Evolutionary conservation across 2,797 vertebrate genomes (phyloP).

Genomic region (Catamblyrhynchus diadema): DNA sequence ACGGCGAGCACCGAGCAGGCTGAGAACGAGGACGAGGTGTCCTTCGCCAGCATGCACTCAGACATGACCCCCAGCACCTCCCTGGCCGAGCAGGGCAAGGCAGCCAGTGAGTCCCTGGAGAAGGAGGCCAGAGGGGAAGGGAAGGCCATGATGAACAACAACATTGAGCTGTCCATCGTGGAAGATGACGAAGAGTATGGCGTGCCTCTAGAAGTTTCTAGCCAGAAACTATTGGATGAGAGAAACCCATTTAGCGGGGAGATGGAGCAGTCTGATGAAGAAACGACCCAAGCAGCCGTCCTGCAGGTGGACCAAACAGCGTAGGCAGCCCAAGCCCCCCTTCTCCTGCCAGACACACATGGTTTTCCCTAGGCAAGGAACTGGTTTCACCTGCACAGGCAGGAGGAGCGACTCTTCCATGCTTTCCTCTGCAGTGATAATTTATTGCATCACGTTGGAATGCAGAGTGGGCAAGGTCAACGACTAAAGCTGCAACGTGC

Average conservation of each 20-base stretch:
- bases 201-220: conserved; percentile 24
- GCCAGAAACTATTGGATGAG: conserved; percentile 59
- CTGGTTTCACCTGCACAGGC: neutral
- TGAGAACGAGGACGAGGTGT: conserved; percentile 64
- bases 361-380: neutral
- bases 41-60: conserved; percentile 75
- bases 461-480: neutral
- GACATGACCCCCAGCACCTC: conserved; percentile 68
- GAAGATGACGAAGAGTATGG: conserved; percentile 73
- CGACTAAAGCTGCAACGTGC: neutral
- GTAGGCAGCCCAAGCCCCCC: neutral
- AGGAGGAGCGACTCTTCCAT: neutral
- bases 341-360: neutral
- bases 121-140: conserved; percentile 45
- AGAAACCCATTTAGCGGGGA: neutral
- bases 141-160: conserved; percentile 49
- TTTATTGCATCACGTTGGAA: neutral
- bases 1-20: conserved; percentile 5
- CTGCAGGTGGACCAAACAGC: conserved; percentile 72
- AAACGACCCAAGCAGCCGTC: conserved; percentile 56
- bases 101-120: conserved; percentile 46
- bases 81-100: conserved; percentile 63
- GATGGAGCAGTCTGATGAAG: conserved; percentile 55
- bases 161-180: conserved; percentile 69
- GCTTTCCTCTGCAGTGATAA: neutral